Percentiles rank a stretch among this genome's conserved stretches.
These are phyloP conservation scores for Bagarius yarrelli DNA, from an alignment of 2,113 vertebrate species.

Conservation along the genomic window DNA sequence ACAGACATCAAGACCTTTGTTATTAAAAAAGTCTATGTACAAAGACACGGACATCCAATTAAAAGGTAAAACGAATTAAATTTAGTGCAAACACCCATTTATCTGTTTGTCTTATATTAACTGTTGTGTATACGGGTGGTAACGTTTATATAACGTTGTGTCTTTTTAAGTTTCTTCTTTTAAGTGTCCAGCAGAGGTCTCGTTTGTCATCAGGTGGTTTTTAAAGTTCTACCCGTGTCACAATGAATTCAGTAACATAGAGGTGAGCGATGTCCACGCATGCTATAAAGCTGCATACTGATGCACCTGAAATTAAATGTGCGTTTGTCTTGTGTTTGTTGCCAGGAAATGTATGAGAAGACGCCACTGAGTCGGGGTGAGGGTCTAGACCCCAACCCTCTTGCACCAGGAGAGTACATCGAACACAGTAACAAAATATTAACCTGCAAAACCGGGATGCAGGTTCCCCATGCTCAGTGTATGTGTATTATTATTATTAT, in stretches of 20 bases:
- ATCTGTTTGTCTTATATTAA: not conserved
- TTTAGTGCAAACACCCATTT: not conserved
- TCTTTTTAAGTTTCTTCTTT: constrained; percentile 69
- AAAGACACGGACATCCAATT: constrained; percentile 78
- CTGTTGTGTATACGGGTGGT: not conserved
- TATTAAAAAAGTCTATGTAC: constrained; percentile 82
- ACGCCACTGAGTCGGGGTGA: constrained; percentile 54
- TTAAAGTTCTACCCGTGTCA: constrained; percentile 81
- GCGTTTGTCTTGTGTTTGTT: not conserved
- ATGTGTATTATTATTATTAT: constrained; percentile 57
- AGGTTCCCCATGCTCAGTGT: constrained; percentile 73
- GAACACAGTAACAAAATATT: constrained; percentile 67
- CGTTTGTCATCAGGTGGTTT: constrained; percentile 76
- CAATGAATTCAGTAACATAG: constrained; percentile 77
- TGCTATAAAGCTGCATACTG: not conserved
- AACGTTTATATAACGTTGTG: not conserved
- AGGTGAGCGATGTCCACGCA: constrained; percentile 70
- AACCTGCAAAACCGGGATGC: constrained; percentile 61
- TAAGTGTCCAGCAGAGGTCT: constrained; percentile 69
- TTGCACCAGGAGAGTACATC: constrained; percentile 70
- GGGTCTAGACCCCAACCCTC: constrained; percentile 68
- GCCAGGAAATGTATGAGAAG: constrained; percentile 73
- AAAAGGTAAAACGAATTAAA: constrained; percentile 66
- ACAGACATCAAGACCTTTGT: constrained; percentile 76
- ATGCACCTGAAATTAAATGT: not conserved